Percentiles rank a stretch among this genome's conserved stretches.
Evolutionary conservation across 2,888 invertebrate species (phyloP).

Genomic region (Alloplasta piceator): DNA sequence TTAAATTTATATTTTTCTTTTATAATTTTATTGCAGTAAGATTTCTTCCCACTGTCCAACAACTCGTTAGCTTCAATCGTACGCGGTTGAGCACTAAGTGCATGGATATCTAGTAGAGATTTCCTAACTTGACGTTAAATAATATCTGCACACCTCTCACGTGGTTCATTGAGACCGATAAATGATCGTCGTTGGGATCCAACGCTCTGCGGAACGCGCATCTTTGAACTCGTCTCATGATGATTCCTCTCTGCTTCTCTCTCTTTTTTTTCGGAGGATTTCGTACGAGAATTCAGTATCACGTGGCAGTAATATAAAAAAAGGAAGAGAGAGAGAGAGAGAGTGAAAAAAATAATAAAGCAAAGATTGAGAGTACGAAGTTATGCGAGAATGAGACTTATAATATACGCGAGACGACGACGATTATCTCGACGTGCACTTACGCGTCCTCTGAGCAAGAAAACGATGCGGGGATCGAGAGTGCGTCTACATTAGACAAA

Average conservation of each 20-base stretch:
- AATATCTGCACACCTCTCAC: conserved; percentile 40
- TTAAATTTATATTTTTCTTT: too few relatives aligned
- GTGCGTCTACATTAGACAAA: conserved; percentile 76
- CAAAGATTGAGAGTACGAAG: conserved; percentile 43
- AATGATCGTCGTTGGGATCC: conserved; percentile 52
- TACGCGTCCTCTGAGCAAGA: conserved; percentile 65
- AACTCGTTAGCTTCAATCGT: conserved; percentile 40
- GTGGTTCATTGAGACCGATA: conserved; percentile 51
- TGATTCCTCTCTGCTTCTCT: conserved; percentile 4
- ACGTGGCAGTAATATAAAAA: conserved; percentile 21
- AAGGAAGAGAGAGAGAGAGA: conserved; percentile 45
- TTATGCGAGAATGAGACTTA: conserved; percentile 32
- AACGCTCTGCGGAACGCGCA: conserved; percentile 5
- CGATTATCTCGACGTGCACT: conserved; percentile 75
- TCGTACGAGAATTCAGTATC: conserved; percentile 20
- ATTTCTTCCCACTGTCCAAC: conserved; percentile 7
- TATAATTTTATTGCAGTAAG: too few relatives aligned
- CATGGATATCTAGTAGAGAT: conserved; percentile 46
- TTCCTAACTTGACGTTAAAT: conserved; percentile 58
- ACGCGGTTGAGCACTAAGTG: conserved; percentile 45
- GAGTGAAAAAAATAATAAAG: conserved; percentile 35
- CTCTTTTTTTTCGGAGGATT: conserved; percentile 16
- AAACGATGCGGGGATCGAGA: conserved; percentile 29
- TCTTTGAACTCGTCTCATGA: conserved; percentile 35
- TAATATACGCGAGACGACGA: conserved; percentile 55